These are phyloP conservation scores for Chaetophractus vellerosus DNA, from an alignment of 2,797 vertebrate genomes.

Conservation along the genomic window DNA sequence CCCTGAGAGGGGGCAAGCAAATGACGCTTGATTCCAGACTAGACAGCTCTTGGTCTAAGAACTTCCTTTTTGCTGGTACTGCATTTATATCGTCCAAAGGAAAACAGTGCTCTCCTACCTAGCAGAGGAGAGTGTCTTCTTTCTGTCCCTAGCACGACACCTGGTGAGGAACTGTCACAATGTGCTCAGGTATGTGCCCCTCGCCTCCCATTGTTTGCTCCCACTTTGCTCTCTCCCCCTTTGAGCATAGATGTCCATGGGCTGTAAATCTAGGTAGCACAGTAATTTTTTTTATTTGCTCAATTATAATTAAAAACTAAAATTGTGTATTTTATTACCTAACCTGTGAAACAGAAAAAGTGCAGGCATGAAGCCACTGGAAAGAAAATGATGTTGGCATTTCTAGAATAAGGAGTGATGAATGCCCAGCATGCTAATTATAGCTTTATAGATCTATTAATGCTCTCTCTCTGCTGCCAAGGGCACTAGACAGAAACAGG, in stretches of 20 bases:
- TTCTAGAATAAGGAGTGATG: not conserved
- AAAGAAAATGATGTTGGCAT: not conserved
- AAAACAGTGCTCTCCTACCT: not conserved
- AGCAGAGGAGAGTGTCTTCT: too few species aligned
- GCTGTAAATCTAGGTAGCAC: not conserved
- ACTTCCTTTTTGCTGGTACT: not conserved
- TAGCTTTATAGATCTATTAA: not conserved
- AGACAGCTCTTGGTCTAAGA: not conserved
- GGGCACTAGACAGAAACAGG: not conserved
- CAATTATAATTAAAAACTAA: not conserved
- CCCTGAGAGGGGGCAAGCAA: fast-evolving
- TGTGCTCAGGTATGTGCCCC: not conserved
- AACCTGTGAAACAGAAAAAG: not conserved
- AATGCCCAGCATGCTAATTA: not conserved
- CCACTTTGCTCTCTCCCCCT: not conserved
- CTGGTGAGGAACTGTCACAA: not conserved
- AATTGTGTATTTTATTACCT: not conserved
- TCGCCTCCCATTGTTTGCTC: not conserved
- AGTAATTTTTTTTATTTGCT: not conserved
- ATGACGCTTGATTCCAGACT: not conserved
- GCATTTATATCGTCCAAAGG: not conserved
- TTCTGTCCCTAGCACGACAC: not conserved
- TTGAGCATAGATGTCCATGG: not conserved
- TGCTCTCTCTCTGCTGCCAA: not conserved
- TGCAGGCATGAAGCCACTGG: not conserved